Percentiles rank a stretch among this genome's conserved stretches.
These are phyloP conservation scores for Gymnosoma rotundatum DNA, from an alignment of 2,888 invertebrate genomes.

Conservation along the genomic window DNA sequence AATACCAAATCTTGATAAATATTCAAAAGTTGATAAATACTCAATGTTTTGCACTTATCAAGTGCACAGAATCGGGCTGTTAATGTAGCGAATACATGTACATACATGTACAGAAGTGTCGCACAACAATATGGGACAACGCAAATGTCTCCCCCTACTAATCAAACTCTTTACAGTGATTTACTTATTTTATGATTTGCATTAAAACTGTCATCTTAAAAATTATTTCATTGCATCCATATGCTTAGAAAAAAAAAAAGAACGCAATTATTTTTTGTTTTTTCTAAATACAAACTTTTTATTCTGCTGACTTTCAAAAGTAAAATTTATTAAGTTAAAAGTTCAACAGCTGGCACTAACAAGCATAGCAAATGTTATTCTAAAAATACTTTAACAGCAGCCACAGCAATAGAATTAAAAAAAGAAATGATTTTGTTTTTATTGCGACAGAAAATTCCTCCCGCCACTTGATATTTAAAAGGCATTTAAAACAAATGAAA, in stretches of 20 bases:
- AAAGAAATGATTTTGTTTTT: slow-evolving; percentile 25
- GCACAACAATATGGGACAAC: too few species aligned
- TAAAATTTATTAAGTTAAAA: slow-evolving; percentile 1
- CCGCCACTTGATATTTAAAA: slow-evolving; percentile 7
- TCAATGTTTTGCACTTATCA: too few species aligned
- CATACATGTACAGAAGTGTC: too few species aligned
- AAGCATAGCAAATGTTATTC: slow-evolving; percentile 22
- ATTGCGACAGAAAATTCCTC: slow-evolving; percentile 45
- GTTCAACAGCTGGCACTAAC: slow-evolving; percentile 57
- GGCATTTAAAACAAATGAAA: slow-evolving; percentile 19
- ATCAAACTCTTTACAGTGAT: too few species aligned
- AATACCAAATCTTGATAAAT: too few species aligned
- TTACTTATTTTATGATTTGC: background rate
- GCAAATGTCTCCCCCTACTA: too few species aligned
- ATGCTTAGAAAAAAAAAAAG: background rate
- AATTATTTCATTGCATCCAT: background rate
- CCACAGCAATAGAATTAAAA: slow-evolving; percentile 2
- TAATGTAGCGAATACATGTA: too few species aligned
- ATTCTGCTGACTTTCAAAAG: background rate
- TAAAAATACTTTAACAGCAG: background rate
- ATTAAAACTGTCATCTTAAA: background rate
- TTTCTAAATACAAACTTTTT: background rate
- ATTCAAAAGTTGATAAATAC: too few species aligned
- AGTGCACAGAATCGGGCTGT: too few species aligned
- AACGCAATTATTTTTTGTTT: background rate